Evolutionary conservation across 2,888 invertebrate species (phyloP), one percentile per base, ranked within the genome.

Genomic region (Oxystoma pomonae): DNA sequence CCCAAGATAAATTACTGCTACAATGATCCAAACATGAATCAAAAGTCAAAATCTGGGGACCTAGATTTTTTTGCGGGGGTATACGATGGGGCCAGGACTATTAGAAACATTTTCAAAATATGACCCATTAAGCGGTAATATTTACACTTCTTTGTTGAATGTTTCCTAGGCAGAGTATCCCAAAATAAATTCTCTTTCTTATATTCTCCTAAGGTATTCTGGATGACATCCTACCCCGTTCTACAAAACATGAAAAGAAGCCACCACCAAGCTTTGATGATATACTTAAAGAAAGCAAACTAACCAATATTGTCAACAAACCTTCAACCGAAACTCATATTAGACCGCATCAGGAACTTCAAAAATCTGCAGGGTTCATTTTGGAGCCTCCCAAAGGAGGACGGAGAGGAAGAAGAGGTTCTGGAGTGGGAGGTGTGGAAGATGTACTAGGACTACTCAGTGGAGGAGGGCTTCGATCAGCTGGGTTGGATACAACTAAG

Each of bases 391-490:
- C 74, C n/a, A 68, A 73, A 67, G 76, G 74, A 68, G 72, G 74
- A 21, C 70, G 79, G 62, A 72, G 78, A 62, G 70, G 74, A 35
- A 70, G 77, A 49, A 69, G 73, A 64, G 65, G 70, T 17, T 72
- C 71, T 3, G 57, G 22, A 20, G 69, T 72, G 19, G 68, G 72
- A n/a, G 76, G 82, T 66, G 73, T 85, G 57, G 82, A 84, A 59
- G 86, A 86, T 74, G 84, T 85, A 66, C 77, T 86, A 62, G 86
- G 86, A 19, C 79, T 81, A 5, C 75, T 83, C 60, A 68, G 64
- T 2, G 66, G 66, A 20, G 69, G 53, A 5, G 53, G 53, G n/a
- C 53, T 53, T 16, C 53, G 7, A 19, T 19, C 53, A 53, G 17
- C 7, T 9, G 5, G 5, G 3, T 35, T 12, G 12, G 12, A 12